These are phyloP conservation scores for Chaetophractus vellerosus DNA, from an alignment of 2,797 vertebrate species.

Conservation along the genomic window DNA sequence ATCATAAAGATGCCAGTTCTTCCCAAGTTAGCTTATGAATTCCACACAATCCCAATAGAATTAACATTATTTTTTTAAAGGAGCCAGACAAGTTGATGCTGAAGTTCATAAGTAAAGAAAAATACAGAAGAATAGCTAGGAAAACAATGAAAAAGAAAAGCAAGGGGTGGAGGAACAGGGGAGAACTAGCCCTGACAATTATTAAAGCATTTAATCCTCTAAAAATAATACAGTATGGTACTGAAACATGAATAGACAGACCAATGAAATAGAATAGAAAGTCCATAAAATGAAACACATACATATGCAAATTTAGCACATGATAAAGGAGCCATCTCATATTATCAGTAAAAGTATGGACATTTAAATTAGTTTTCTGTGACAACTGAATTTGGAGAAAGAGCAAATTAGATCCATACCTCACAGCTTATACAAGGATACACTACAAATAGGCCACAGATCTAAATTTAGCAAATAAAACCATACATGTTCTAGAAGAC, in stretches of 20 bases:
- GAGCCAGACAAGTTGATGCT: not conserved
- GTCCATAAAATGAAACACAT: too few relatives aligned
- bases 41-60: not conserved
- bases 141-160: not conserved
- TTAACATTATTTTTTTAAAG: not conserved
- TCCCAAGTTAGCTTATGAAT: not conserved
- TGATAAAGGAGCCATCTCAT: not conserved
- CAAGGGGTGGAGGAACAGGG: not conserved
- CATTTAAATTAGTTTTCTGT: not conserved
- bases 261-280: not conserved
- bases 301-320: not conserved
- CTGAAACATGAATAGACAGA: not conserved
- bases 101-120: not conserved
- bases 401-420: not conserved
- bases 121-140: not conserved
- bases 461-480: not conserved
- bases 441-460: not conserved
- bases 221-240: not conserved
- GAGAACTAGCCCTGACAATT: not conserved
- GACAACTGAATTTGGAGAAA: too few relatives aligned
- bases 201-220: not conserved
- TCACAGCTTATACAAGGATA: not conserved
- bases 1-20: not conserved
- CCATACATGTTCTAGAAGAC: not conserved
- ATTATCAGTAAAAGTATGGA: not conserved